Evolutionary conservation across 2,113 vertebrate species (phyloP), one percentile per base, ranked within the genome.

Genomic region (Petromus typicus): DNA sequence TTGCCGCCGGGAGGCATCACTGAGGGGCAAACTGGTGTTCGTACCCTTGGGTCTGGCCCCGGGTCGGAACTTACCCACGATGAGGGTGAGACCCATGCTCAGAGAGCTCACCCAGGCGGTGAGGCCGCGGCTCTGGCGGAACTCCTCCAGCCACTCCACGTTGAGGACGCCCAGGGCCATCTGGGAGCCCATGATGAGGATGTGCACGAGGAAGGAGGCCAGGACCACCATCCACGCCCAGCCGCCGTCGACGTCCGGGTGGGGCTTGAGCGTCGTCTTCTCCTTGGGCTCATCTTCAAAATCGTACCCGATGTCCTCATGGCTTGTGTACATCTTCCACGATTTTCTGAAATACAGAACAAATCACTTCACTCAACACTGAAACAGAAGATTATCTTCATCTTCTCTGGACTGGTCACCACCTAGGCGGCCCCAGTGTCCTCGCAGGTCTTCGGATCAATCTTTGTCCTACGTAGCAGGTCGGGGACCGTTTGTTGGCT

Each of bases 181-280:
- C 96, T 99, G 99, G 34, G 99, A 99, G 93, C 99, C 98, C 98
- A 99, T 99, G 94, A 98, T 94, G 57, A 99, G 98, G 56, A 99
- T 97, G 93, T 99, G 99, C 73, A 98, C 98, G 51, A 99, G 96
- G 82, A 99, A 99, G 16, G 99, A 99, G 13, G 99, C 98, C 18
- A 99, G 95, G 13, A 99, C 98, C 88, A 99, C 97, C 98, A 99
- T 98, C 99, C 99, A 99, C 43, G 98, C 99, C 99, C 99, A 99
- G 45, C 98, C 98, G 17, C 98, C 96, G n/a, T 99, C 98, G 0
- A 99, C 96, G 90, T 99, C 91, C 27, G 98, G 98, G 93, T 99
- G 97, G n/a, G 98, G 88, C 17, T 98, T 98, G 80, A 97, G n/a
- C 32, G 97, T 96, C 94, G 98, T 98, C 95, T 91, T 97, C 43